These are phyloP conservation scores for Aphis gossypii DNA, from an alignment of 1,140 invertebrate species.

Conservation along the genomic window DNA sequence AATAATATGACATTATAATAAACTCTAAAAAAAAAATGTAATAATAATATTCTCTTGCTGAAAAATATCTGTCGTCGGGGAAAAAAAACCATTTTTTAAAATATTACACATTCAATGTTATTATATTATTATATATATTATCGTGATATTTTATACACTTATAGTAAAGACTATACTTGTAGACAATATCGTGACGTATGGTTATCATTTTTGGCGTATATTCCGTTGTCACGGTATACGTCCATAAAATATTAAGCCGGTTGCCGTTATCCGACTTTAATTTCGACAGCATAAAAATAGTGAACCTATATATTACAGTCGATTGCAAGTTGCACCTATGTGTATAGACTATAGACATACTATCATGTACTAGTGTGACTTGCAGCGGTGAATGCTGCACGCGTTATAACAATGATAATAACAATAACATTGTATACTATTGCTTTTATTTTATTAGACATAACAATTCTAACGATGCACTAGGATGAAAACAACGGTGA, in stretches of 20 bases:
- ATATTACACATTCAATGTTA: background rate
- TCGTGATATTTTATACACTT: background rate
- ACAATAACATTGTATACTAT: too few relatives aligned
- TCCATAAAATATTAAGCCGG: background rate
- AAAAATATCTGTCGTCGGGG: background rate
- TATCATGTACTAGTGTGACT: too few relatives aligned
- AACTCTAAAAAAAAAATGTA: background rate
- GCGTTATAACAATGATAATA: too few relatives aligned
- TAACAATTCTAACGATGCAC: too few relatives aligned
- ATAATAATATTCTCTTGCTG: background rate
- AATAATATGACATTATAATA: background rate
- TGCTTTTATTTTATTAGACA: too few relatives aligned
- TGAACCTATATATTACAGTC: background rate
- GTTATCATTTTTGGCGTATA: background rate
- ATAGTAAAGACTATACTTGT: background rate
- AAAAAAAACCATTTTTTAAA: background rate
- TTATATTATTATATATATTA: background rate
- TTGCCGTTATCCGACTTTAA: background rate
- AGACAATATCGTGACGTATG: background rate
- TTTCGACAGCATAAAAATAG: background rate
- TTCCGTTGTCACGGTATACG: background rate
- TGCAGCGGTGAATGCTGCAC: too few relatives aligned
- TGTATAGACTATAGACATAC: too few relatives aligned
- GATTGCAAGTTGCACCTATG: too few relatives aligned
- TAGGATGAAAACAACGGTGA: too few relatives aligned